Conservation (phyloP, 2,797 vertebrate species). For the Oreochromis mossambicus region DNA sequence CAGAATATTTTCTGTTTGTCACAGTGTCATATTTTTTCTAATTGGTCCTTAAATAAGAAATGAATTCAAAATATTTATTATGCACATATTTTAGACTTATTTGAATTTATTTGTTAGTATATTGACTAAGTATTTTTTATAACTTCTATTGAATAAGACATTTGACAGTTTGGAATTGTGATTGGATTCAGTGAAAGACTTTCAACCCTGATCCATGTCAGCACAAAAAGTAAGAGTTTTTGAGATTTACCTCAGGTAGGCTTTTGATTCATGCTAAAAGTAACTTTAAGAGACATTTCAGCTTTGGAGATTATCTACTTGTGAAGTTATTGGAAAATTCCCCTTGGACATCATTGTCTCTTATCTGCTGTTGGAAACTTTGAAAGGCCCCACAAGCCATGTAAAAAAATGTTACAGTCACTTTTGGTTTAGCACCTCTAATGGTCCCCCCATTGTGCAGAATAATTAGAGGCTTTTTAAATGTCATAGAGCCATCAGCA, state of each 20-base stretch:
- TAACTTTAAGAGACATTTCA: background rate
- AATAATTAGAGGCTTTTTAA: slow-evolving; percentile 69
- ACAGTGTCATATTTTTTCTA: background rate
- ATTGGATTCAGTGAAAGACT: background rate
- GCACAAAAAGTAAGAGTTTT: background rate
- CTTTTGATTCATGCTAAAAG: background rate
- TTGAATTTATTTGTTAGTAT: background rate
- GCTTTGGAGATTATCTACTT: background rate
- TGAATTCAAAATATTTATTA: background rate
- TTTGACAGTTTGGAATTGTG: fast-evolving
- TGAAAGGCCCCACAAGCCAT: slow-evolving; percentile 20
- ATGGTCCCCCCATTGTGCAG: slow-evolving; percentile 46
- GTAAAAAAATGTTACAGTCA: slow-evolving; percentile 27
- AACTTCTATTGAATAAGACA: background rate
- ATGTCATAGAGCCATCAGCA: slow-evolving; percentile 57
- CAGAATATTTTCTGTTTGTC: background rate
- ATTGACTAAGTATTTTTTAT: background rate
- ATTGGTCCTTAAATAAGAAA: background rate
- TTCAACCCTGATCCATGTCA: fast-evolving
- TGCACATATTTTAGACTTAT: background rate
- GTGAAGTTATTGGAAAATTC: background rate
- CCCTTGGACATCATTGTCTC: background rate
- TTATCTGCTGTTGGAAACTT: slow-evolving; percentile 8
- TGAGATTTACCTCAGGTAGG: background rate
- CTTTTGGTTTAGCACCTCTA: slow-evolving; percentile 29